Evolutionary conservation across 2,888 invertebrate genomes (phyloP).

Genomic region (Xanthorhoe designata): DNA sequence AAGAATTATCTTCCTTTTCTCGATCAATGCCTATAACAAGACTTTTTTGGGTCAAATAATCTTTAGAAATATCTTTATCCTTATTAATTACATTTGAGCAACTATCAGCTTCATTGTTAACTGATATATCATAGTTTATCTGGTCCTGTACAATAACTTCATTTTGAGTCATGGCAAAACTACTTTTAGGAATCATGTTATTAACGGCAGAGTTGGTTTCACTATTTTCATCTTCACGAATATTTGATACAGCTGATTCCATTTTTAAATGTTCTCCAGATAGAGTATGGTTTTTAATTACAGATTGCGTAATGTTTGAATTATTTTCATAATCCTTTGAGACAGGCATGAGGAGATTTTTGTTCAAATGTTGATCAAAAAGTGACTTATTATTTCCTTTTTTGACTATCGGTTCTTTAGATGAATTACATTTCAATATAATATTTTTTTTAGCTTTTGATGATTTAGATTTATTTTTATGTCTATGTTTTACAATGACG

Average conservation of each 20-base stretch:
- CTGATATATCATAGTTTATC: background rate
- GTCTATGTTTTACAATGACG: slow-evolving; percentile 24
- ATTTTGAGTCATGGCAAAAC: background rate
- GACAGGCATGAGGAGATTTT: background rate
- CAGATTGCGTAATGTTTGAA: slow-evolving; percentile 10
- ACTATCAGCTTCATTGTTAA: slow-evolving; percentile 7
- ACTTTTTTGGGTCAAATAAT: background rate
- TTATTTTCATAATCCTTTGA: background rate
- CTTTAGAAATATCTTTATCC: background rate
- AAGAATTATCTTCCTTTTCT: background rate
- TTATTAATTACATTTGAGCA: background rate
- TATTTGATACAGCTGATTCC: slow-evolving; percentile 1
- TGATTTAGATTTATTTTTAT: slow-evolving; percentile 14
- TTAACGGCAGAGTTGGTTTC: background rate
- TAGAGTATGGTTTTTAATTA: slow-evolving; percentile 11
- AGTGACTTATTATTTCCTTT: background rate
- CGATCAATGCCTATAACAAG: background rate
- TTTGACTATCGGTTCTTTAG: slow-evolving; percentile 3
- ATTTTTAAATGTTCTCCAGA: background rate
- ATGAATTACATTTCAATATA: background rate
- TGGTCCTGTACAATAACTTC: background rate
- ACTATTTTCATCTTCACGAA: slow-evolving; percentile 2
- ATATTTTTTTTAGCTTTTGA: slow-evolving; percentile 4
- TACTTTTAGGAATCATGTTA: slow-evolving; percentile 4
- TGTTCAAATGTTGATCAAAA: slow-evolving; percentile 2